phyloP scores from a whole-genome alignment of 2,888 invertebrate genomes.

The Cyaniris semiargus region DNA sequence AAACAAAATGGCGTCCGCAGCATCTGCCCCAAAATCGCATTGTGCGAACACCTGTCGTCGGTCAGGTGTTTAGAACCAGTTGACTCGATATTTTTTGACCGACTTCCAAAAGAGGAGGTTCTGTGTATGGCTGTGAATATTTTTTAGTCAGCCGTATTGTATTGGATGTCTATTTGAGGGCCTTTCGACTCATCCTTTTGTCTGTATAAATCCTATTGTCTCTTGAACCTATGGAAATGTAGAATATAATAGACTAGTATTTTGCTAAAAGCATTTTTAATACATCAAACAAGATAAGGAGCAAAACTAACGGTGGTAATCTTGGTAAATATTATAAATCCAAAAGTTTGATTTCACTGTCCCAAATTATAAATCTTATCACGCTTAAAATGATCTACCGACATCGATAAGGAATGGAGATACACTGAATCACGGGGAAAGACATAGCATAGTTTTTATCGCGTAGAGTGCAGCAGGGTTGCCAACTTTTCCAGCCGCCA shows the following conservation, averaged over 20 bases:
- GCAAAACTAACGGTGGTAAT: too few relatives aligned
- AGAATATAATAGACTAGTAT: background rate
- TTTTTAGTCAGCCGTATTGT: background rate
- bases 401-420: too few relatives aligned
- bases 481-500: too few relatives aligned
- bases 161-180: background rate
- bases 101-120: background rate
- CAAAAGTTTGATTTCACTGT: too few relatives aligned
- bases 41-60: constrained; percentile 61
- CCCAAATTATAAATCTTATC: too few relatives aligned
- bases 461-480: too few relatives aligned
- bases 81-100: constrained; percentile 37
- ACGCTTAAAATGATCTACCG: too few relatives aligned
- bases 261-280: too few relatives aligned
- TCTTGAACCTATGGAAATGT: background rate
- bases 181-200: background rate
- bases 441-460: too few relatives aligned
- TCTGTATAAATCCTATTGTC: background rate
- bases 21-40: constrained; percentile 44
- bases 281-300: too few relatives aligned
- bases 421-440: too few relatives aligned
- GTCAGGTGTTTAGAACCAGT: constrained; percentile 58
- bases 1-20: constrained; percentile 29
- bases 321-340: too few relatives aligned
- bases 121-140: background rate